Conservation (phyloP, 2,888 invertebrate species). For the Dastarcus helophoroides region DNA sequence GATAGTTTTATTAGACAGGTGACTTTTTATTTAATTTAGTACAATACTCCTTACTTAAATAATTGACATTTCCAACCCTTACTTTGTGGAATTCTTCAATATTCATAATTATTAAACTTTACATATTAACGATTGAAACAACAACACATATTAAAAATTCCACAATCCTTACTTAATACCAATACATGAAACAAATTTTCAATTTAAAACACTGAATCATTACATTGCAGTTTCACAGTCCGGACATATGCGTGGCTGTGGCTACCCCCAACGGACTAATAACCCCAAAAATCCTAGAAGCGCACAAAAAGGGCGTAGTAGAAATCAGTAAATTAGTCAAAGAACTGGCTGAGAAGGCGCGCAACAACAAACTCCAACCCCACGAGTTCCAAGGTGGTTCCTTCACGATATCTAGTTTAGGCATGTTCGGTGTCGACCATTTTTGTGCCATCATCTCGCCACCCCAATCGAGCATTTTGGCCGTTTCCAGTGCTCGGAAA, state of each 20-base stretch:
- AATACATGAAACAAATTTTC: neutral
- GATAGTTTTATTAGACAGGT: slow-evolving; percentile 84
- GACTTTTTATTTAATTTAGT: too few species aligned
- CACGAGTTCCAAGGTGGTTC: slow-evolving; percentile 96
- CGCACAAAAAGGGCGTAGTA: slow-evolving; percentile 79
- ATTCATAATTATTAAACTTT: too few species aligned
- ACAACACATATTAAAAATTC: too few species aligned
- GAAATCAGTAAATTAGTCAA: slow-evolving; percentile 74
- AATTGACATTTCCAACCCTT: too few species aligned
- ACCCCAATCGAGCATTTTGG: slow-evolving; percentile 89
- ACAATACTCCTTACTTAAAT: too few species aligned
- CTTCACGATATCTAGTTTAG: slow-evolving; percentile 87
- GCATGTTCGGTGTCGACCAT: slow-evolving; percentile 83
- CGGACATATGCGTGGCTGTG: slow-evolving; percentile 95
- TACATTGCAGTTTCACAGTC: slow-evolving; percentile 65
- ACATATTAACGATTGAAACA: too few species aligned
- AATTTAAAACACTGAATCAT: too few species aligned
- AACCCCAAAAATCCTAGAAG: slow-evolving; percentile 89
- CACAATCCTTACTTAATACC: slow-evolving; percentile 1
- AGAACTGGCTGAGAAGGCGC: slow-evolving; percentile 72
- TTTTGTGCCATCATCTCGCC: slow-evolving; percentile 95
- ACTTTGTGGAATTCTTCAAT: too few species aligned
- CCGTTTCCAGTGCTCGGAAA: slow-evolving; percentile 73
- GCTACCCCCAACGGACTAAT: slow-evolving; percentile 90
- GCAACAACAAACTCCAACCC: slow-evolving; percentile 80